Evolutionary conservation across 2,888 invertebrate genomes (phyloP).

Genomic region (Syrphus vitripennis): DNA sequence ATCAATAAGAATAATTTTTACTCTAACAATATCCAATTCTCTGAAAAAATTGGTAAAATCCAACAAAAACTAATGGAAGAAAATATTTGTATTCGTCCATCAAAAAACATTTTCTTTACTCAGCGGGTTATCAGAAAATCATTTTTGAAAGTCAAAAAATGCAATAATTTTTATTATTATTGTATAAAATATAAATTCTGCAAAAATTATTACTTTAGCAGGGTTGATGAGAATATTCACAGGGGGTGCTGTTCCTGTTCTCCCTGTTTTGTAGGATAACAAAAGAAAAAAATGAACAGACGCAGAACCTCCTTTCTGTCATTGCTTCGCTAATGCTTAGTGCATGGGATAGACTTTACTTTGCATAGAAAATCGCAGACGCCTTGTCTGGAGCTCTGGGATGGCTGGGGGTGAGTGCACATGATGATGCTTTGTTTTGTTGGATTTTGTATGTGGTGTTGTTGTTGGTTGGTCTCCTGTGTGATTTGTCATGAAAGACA

Average conservation of each 20-base stretch:
- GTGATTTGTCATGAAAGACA: constrained; percentile 40
- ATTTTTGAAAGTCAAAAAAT: not conserved
- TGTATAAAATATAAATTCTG: not conserved
- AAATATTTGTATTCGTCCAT: not conserved
- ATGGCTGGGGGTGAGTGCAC: constrained; percentile 51
- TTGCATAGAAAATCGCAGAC: constrained; percentile 65
- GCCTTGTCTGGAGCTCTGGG: constrained; percentile 50
- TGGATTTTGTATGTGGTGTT: not conserved
- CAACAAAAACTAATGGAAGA: not conserved
- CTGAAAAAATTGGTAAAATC: not conserved
- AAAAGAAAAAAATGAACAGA: constrained; percentile 44
- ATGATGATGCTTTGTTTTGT: constrained; percentile 4
- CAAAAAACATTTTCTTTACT: not conserved
- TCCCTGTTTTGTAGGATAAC: constrained; percentile 27
- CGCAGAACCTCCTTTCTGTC: constrained; percentile 37
- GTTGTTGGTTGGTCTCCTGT: constrained; percentile 31
- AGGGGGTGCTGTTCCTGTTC: constrained; percentile 15
- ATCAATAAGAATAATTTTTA: constrained; percentile 53
- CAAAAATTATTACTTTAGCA: not conserved
- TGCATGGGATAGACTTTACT: constrained; percentile 26
- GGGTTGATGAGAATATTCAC: not conserved
- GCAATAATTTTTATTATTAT: not conserved
- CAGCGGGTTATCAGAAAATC: not conserved
- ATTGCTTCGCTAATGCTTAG: constrained; percentile 15
- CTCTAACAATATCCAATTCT: not conserved